phyloP scores from a whole-genome alignment of 2,113 vertebrate genomes.

The Chamaea fasciata region DNA sequence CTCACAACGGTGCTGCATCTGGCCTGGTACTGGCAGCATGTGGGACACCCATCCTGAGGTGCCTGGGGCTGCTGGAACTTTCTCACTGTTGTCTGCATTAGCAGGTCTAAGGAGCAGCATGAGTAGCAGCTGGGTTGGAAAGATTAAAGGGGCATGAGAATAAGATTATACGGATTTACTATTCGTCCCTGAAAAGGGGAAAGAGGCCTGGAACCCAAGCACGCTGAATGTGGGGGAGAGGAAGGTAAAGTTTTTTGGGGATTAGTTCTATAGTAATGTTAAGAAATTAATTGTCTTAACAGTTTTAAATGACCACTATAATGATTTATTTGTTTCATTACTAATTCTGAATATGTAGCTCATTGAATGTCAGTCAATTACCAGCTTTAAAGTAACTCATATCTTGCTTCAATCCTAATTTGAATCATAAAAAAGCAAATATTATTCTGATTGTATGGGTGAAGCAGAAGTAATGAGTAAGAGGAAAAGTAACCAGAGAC shows the following conservation, averaged over 20 bases:
- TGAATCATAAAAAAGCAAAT: not conserved
- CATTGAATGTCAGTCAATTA: not conserved
- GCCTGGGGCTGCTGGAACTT: not conserved
- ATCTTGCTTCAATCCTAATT: not conserved
- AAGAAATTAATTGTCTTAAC: not conserved
- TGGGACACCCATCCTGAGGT: not conserved
- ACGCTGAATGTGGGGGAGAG: rapidly evolving
- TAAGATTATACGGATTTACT: rapidly evolving
- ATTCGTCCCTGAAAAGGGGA: not conserved
- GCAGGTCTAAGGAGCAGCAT: not conserved
- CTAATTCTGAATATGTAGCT: not conserved
- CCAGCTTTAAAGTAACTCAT: not conserved
- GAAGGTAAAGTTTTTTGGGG: rapidly evolving
- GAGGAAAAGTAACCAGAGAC: not conserved
- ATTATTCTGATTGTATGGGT: not conserved
- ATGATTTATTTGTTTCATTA: not conserved
- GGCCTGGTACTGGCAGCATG: not conserved
- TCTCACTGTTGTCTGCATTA: not conserved
- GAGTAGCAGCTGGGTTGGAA: not conserved
- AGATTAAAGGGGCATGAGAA: not conserved
- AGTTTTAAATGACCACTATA: not conserved
- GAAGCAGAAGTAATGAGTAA: not conserved
- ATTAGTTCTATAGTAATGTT: not conserved
- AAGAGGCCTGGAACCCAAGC: not conserved
- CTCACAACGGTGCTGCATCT: not conserved